A percentile compares a stretch with the other conserved stretches of the same genome.
Conservation (phyloP, 2,797 vertebrate genomes). For the Peromyscus eremicus region DNA sequence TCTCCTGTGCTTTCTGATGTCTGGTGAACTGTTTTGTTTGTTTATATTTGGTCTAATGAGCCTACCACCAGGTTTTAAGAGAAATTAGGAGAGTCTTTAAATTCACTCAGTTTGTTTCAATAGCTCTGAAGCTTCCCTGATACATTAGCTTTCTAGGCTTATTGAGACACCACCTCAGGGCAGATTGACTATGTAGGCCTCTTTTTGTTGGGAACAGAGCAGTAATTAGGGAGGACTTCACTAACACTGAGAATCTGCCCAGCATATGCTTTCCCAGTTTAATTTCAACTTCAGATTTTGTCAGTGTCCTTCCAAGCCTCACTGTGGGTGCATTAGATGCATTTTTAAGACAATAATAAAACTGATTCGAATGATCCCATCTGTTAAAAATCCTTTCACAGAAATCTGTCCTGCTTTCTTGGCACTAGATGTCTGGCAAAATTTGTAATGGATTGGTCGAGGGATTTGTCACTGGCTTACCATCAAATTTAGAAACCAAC, state of each 20-base stretch:
- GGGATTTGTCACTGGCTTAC: constrained; percentile 62
- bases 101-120: background rate
- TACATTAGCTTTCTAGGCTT: constrained; percentile 1
- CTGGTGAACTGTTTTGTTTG: background rate
- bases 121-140: background rate
- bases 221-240: constrained; percentile 63
- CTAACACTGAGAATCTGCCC: constrained; percentile 71
- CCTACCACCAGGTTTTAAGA: background rate
- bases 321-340: constrained; percentile 71
- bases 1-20: background rate
- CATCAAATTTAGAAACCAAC: constrained; percentile 73
- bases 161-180: constrained; percentile 33
- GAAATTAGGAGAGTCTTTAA: background rate
- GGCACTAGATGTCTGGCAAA: constrained; percentile 57
- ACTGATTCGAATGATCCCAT: constrained; percentile 73
- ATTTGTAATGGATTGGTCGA: constrained; percentile 67
- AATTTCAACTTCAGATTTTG: constrained; percentile 77
- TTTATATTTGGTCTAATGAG: background rate
- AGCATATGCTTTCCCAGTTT: constrained; percentile 74
- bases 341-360: constrained; percentile 80
- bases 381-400: constrained; percentile 72
- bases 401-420: constrained; percentile 76
- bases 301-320: constrained; percentile 68
- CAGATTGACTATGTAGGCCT: constrained; percentile 50
- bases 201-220: constrained; percentile 69